Conservation (phyloP, 2,113 vertebrate genomes). For the Zapus hudsonius region DNA sequence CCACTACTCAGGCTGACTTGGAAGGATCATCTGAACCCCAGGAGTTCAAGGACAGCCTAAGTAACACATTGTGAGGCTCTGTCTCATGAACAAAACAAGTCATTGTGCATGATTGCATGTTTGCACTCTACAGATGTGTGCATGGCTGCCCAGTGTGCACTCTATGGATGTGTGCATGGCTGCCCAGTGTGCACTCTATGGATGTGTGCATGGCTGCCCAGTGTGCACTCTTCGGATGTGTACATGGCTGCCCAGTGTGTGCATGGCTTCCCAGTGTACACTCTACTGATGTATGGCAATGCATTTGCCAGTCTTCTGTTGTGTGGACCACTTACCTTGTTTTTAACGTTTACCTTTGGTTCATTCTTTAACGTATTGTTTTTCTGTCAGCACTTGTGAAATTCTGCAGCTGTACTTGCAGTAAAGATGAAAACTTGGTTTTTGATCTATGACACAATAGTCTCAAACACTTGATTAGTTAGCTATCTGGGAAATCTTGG, state of each 20-base stretch:
- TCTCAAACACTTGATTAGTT: not conserved
- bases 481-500: slow-evolving; percentile 27
- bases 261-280: not conserved
- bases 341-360: not conserved
- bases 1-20: not conserved
- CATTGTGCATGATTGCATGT: not conserved
- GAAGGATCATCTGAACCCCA: not conserved
- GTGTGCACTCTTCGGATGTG: not conserved
- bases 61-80: not conserved
- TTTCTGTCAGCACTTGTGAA: not conserved
- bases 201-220: not conserved
- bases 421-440: slow-evolving; percentile 1
- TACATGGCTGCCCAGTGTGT: not conserved
- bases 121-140: not conserved
- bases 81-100: not conserved
- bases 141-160: not conserved
- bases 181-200: not conserved
- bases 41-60: not conserved
- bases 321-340: not conserved
- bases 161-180: not conserved
- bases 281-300: not conserved
- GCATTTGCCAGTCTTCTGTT: not conserved
- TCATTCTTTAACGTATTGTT: slow-evolving; percentile 11
- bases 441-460: not conserved
- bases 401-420: slow-evolving; percentile 27